Evolutionary conservation across 2,113 vertebrate species (phyloP).

Genomic region (Sinosuthora webbiana): DNA sequence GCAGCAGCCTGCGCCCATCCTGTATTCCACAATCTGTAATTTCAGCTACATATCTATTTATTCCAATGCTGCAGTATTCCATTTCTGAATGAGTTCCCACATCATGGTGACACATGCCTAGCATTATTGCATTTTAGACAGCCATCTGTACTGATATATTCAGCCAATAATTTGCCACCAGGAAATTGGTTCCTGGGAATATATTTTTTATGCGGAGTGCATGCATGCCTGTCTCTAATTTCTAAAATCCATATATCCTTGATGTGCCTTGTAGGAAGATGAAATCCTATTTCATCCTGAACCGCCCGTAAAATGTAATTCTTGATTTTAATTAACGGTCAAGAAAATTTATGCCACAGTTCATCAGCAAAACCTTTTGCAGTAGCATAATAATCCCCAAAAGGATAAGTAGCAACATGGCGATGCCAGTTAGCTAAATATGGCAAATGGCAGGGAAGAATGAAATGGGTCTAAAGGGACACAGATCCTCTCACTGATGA

Average conservation of each 20-base stretch:
- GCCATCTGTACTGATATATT: slow-evolving; percentile 65
- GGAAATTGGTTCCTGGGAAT: slow-evolving; percentile 60
- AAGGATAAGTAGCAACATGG: background rate
- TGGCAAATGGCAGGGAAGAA: background rate
- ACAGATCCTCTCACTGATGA: background rate
- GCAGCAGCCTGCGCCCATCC: slow-evolving; percentile 33
- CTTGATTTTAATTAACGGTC: slow-evolving; percentile 11
- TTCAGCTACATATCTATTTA: slow-evolving; percentile 65
- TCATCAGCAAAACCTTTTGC: slow-evolving; percentile 23
- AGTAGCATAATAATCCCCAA: background rate
- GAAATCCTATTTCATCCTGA: slow-evolving; percentile 23
- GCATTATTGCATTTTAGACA: slow-evolving; percentile 66
- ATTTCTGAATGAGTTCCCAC: slow-evolving; percentile 61
- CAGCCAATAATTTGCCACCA: slow-evolving; percentile 61
- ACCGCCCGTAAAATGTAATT: background rate
- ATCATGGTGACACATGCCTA: slow-evolving; percentile 62
- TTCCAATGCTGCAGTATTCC: slow-evolving; percentile 55
- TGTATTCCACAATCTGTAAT: slow-evolving; percentile 62
- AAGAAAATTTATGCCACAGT: background rate
- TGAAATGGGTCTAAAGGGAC: slow-evolving; percentile 2
- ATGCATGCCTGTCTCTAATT: slow-evolving; percentile 46
- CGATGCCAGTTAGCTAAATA: background rate
- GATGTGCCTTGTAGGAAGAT: background rate
- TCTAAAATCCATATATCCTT: slow-evolving; percentile 50
- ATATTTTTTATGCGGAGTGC: slow-evolving; percentile 41